A percentile compares a stretch with the other conserved stretches of the same genome.
Conservation (phyloP, 2,113 vertebrate species). For the Gobiocypris rarus region DNA sequence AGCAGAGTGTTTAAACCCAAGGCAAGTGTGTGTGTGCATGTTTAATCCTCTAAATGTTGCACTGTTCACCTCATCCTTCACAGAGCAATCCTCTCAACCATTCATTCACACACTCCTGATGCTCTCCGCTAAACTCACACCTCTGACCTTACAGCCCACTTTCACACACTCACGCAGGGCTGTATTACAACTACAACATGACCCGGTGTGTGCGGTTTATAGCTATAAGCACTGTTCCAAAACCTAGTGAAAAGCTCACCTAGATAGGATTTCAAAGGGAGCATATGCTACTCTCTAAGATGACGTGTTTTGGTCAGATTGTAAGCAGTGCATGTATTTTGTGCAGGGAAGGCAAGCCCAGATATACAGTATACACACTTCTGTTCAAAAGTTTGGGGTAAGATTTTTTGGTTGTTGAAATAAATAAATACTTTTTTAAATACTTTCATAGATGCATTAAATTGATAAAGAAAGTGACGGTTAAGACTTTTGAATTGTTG, state of each 20-base stretch:
- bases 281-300: background rate
- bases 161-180: slow-evolving; percentile 40
- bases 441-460: background rate
- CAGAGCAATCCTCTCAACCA: slow-evolving; percentile 32
- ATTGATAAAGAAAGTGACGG: background rate
- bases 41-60: slow-evolving; percentile 48
- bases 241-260: background rate
- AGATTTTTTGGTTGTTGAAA: too few species aligned
- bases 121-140: slow-evolving; percentile 42
- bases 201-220: slow-evolving; percentile 17
- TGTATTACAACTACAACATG: slow-evolving; percentile 26
- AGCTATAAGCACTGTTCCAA: background rate
- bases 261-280: background rate
- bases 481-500: too few species aligned
- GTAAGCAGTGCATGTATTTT: background rate
- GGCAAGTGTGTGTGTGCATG: too few species aligned
- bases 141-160: slow-evolving; percentile 40
- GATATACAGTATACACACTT: background rate
- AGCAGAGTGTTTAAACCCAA: too few species aligned
- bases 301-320: background rate
- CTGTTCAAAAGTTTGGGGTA: background rate
- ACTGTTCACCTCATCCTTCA: slow-evolving; percentile 2
- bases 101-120: slow-evolving; percentile 52
- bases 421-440: background rate
- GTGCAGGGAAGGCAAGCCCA: background rate